Base-by-base conservation (phyloP, 2,888 invertebrate genomes). In the Drosophila fungiperda region DNA sequence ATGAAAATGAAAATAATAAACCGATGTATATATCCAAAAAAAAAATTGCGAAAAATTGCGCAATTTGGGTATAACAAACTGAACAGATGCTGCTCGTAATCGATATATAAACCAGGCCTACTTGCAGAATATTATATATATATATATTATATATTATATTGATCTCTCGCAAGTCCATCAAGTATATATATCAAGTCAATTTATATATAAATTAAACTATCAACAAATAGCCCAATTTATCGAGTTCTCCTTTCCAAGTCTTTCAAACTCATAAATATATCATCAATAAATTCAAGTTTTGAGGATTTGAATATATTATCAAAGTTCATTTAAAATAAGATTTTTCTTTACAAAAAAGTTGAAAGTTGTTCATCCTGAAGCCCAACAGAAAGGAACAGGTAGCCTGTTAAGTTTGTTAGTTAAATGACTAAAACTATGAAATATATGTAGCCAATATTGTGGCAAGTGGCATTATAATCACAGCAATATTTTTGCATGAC, bases 11-110 rank as follows among this genome's bases (percentile, higher is more conserved):
- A 36, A 54, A 68, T 40, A 29, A 29, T 29, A 29, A 29, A 29
- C 29, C 29, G 0, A 67, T 33, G 3, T 4, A 42, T 49, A 50
- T 68, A 50, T 29, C 38, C 33, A 20, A 64, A 75, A 64, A 38
- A 67, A 23, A 26, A 26, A 5, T 67, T 58, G 73, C 48, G 52
- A 67, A 76, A 85, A 85, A 88, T 60, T 61, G 68, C 40, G 50
- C 58, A 66, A 40, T 42, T 35, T 33, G n/a, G 15, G 38, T 29
- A 8, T 35, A 52, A 17, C 20, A 8, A 29, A 29, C 23, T 45
- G 45, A 62, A 20, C 67, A 61, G 48, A 48, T 76, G 70, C 49
- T 50, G 49, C 40, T 33, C 40, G 50, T 70, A 68, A 68, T 42
- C 77, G 60, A 59, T 54, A 64, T 64, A 59, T 70, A 61, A 80